Conservation (phyloP, 2,797 vertebrate genomes). For the Ctenopoma multispine region DNA sequence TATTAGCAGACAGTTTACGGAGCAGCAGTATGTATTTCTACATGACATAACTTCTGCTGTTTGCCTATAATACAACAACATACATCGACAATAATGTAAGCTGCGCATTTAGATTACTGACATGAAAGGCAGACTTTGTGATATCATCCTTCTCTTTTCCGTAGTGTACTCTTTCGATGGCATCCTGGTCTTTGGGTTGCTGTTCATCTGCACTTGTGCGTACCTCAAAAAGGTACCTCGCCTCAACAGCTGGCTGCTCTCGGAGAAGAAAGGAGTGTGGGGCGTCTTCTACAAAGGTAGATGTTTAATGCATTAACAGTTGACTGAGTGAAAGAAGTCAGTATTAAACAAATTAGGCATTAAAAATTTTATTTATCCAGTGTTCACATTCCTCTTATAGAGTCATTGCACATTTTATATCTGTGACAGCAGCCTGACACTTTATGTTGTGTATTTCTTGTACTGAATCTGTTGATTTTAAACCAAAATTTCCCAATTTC, state of each 20-base stretch:
- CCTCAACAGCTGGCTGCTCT: constrained; percentile 92
- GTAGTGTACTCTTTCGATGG: constrained; percentile 95
- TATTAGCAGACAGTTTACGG: background rate
- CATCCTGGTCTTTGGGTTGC: constrained; percentile 94
- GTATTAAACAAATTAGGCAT: background rate
- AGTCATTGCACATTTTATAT: too few species aligned
- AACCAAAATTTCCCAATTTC: too few species aligned
- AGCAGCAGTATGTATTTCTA: background rate
- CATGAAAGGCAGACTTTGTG: background rate
- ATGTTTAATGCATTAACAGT: background rate
- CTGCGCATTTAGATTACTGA: background rate
- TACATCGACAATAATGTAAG: too few species aligned
- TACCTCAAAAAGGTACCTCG: constrained; percentile 97
- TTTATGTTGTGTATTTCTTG: too few species aligned
- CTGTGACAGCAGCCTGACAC: too few species aligned
- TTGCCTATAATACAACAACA: too few species aligned
- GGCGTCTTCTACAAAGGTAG: constrained; percentile 93
- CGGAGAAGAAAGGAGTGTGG: constrained; percentile 94
- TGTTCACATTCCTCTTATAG: too few species aligned
- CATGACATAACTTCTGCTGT: background rate
- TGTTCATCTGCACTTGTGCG: constrained; percentile 95
- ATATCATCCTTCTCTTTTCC: background rate
- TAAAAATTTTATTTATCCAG: background rate
- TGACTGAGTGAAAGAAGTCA: background rate
- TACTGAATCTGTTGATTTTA: too few species aligned